These are phyloP conservation scores for Hesperia comma DNA, from an alignment of 2,888 invertebrate genomes.

Conservation along the genomic window DNA sequence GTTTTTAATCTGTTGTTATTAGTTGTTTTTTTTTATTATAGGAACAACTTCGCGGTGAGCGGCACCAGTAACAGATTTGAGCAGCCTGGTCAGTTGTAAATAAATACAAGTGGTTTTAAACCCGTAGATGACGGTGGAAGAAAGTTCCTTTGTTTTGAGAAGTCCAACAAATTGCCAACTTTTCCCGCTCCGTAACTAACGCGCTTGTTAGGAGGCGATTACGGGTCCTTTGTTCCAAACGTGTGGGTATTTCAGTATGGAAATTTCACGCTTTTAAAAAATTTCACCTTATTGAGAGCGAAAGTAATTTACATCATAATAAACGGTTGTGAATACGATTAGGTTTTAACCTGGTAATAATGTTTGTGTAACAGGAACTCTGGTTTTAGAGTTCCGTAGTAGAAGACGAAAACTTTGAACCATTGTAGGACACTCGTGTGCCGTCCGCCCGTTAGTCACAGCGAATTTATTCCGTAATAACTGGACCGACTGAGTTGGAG, in stretches of 20 bases:
- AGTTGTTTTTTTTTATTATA: constrained; percentile 18
- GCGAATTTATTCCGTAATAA: too few relatives aligned
- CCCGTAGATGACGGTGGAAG: constrained; percentile 63
- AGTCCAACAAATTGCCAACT: constrained; percentile 67
- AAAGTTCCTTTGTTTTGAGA: constrained; percentile 76
- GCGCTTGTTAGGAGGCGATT: constrained; percentile 65
- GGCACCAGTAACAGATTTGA: constrained; percentile 51
- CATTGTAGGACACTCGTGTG: too few relatives aligned
- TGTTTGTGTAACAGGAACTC: too few relatives aligned
- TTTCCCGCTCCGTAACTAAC: constrained; percentile 74
- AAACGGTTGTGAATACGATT: background rate
- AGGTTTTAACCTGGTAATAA: background rate
- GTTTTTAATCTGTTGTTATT: constrained; percentile 22
- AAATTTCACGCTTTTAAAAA: constrained; percentile 65
- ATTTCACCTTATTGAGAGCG: constrained; percentile 57
- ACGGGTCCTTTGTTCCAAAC: constrained; percentile 62
- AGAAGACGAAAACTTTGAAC: too few relatives aligned
- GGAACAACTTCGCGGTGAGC: background rate
- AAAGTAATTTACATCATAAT: constrained; percentile 51
- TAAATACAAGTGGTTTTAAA: constrained; percentile 52
- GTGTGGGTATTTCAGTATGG: constrained; percentile 53
- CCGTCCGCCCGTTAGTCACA: too few relatives aligned
- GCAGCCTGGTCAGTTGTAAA: constrained; percentile 55
- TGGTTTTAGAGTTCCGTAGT: too few relatives aligned
- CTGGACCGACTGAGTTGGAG: too few relatives aligned